Evolutionary conservation across 2,888 invertebrate species (phyloP), one percentile per base, ranked within the genome.

Genomic region (Acanthosepion pharaonis): DNA sequence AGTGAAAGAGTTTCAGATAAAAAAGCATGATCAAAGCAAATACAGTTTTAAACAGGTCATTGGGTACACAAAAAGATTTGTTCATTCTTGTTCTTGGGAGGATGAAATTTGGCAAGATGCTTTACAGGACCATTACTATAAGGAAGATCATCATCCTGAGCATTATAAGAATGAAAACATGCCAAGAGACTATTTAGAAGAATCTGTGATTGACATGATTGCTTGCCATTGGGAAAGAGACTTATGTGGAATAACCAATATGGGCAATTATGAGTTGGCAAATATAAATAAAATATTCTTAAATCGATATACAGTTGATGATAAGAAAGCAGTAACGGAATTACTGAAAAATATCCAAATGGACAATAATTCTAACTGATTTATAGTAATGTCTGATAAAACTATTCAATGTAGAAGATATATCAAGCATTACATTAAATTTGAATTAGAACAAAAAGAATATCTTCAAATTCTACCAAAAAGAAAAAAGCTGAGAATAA

Each of bases 191-290:
- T 78, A 33, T 78, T n/a, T 78, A 78, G 78, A 78, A 78, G 78
- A 78, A n/a, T 78, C 78, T 78, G 11, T 78, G 3, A 78, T 78
- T 78, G 78, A 78, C 15, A 78, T 78, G 78, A 78, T 78, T 15
- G 78, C 78, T 78, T 78, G 78, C 15, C 78, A 78, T 33, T 78
- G 78, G 78, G n/a, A 78, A 78, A 78, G 78, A 78, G 78, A 78
- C n/a, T 78, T 78, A 18, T 0, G 33, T 4, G 78, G 78, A 78
- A 15, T 33, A 78, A 2, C 9, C 15, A 33, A 0, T 78, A 28
- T n/a, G 8, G 5, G 9, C n/a, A 78, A 78, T 78, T 78, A 78
- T 78, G 78, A 78, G 15, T 78, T 78, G 15, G 78, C 78, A n/a
- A 78, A 78, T 78, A 78, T 78, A 11, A 18, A 11, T 11, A 33